Percentiles rank a stretch among this genome's conserved stretches.
Evolutionary conservation across 2,113 vertebrate genomes (phyloP).

Genomic region (Sciurus niger): DNA sequence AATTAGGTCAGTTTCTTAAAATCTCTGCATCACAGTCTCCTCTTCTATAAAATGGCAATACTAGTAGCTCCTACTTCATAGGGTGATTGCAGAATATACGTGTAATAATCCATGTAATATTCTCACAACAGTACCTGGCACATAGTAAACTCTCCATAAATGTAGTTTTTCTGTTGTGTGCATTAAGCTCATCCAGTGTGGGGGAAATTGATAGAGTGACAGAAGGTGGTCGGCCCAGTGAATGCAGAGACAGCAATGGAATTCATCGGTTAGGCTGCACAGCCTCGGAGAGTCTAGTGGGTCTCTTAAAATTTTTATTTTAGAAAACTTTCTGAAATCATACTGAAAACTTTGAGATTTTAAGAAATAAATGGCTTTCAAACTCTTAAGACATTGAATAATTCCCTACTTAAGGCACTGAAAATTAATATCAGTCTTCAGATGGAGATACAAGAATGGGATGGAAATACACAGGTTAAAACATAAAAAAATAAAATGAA

Average conservation of each 20-base stretch:
- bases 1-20: background rate
- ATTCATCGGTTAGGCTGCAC: background rate
- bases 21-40: background rate
- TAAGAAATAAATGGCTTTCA: background rate
- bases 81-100: background rate
- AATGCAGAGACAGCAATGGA: background rate
- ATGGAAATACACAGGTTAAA: background rate
- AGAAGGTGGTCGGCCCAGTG: background rate
- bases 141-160: background rate
- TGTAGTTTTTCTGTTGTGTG: background rate
- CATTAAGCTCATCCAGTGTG: background rate
- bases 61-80: background rate
- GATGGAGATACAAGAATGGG: background rate
- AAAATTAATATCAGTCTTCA: background rate
- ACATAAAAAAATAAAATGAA: constrained; percentile 3
- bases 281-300: background rate
- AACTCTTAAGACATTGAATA: constrained; percentile 18
- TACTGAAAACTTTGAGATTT: background rate
- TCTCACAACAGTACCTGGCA: background rate
- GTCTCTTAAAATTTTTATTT: background rate
- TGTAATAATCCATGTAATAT: background rate
- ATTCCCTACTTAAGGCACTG: background rate
- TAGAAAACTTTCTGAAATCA: background rate
- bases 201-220: background rate
- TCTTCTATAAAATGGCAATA: background rate